A percentile compares a stretch with the other conserved stretches of the same genome.
phyloP scores from a whole-genome alignment of 2,888 invertebrate species.

The Lasioglossum villosulum region DNA sequence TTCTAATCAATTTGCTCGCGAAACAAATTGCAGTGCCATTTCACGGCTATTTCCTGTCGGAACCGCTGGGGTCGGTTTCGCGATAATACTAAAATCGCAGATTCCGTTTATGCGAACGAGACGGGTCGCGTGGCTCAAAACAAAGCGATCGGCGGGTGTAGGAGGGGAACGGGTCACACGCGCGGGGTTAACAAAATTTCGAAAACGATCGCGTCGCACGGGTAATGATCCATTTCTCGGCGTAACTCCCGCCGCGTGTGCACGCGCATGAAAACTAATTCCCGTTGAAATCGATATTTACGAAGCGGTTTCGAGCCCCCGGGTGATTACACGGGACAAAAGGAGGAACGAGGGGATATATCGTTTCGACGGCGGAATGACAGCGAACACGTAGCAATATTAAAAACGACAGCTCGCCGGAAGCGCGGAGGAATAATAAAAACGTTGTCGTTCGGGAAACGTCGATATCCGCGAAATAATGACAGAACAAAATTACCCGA shows the following conservation, averaged over 20 bases:
- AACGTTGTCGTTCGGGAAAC: slow-evolving; percentile 23
- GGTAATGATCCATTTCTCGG: not conserved
- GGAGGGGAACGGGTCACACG: not conserved
- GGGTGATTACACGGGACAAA: not conserved
- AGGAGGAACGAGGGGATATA: not conserved
- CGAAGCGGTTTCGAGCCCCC: slow-evolving; percentile 1
- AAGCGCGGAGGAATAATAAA: slow-evolving; percentile 11
- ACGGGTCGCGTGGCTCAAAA: not conserved
- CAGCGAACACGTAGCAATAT: slow-evolving; percentile 15
- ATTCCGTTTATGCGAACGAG: slow-evolving; percentile 14
- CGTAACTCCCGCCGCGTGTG: not conserved
- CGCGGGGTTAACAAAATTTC: not conserved
- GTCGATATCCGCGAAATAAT: slow-evolving; percentile 20
- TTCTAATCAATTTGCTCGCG: not conserved
- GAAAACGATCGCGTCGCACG: not conserved
- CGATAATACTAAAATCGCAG: not conserved
- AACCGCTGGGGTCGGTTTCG: not conserved
- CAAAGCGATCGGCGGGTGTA: not conserved
- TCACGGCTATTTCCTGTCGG: not conserved
- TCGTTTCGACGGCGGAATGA: not conserved
- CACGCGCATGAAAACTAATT: not conserved
- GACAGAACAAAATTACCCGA: slow-evolving; percentile 31
- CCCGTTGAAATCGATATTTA: slow-evolving; percentile 16
- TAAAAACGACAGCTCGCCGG: slow-evolving; percentile 7
- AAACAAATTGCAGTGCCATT: not conserved